Conservation (phyloP, 2,797 vertebrate species). For the Eremophila alpestris region DNA sequence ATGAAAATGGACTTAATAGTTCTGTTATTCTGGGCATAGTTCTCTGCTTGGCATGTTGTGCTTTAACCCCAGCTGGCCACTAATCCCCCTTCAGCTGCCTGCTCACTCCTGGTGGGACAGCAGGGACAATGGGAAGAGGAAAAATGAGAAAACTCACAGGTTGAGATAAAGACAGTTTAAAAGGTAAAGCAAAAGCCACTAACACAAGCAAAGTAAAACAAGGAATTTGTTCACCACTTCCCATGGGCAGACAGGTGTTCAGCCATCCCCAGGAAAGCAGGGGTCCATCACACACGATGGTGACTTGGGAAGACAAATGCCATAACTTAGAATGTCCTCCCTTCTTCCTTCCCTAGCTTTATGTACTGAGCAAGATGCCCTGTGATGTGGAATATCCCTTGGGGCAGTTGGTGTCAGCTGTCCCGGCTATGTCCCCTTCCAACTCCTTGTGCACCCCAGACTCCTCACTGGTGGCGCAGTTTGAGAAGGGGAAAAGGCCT, state of each 20-base stretch:
- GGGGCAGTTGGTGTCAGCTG: not conserved
- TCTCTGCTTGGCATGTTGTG: not conserved
- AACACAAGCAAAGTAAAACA: not conserved
- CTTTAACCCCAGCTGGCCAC: not conserved
- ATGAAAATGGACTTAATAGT: not conserved
- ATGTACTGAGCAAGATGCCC: not conserved
- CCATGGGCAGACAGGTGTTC: not conserved
- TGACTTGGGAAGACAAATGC: not conserved
- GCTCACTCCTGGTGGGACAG: accelerated
- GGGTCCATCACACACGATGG: accelerated
- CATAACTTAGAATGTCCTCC: not conserved
- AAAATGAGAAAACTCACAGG: not conserved
- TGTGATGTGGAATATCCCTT: not conserved
- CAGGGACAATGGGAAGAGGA: not conserved
- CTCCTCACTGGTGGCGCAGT: not conserved
- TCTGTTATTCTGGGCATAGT: not conserved
- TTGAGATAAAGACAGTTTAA: not conserved
- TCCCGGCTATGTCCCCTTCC: not conserved
- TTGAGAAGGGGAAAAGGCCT: not conserved
- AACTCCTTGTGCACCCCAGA: not conserved
- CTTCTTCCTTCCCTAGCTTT: not conserved
- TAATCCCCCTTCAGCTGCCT: not conserved
- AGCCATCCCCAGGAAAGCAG: not conserved
- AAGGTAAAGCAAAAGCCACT: not conserved
- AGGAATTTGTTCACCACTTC: not conserved